Conservation (phyloP, 2,888 invertebrate genomes). For the Osmoderma eremita region DNA sequence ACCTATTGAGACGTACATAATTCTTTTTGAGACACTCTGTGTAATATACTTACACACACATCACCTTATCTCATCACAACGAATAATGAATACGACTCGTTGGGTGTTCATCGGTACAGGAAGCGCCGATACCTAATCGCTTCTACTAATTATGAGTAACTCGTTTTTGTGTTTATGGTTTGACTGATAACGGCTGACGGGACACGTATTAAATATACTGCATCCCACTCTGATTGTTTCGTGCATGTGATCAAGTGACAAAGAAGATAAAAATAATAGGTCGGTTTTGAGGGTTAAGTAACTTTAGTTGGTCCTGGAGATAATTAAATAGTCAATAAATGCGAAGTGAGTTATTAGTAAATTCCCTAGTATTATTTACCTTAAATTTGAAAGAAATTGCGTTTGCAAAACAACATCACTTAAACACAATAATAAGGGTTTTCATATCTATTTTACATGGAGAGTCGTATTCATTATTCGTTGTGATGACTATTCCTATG, state of each 20-base stretch:
- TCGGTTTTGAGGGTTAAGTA: not conserved
- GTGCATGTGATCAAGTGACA: slow-evolving; percentile 8
- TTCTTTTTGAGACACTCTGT: no score
- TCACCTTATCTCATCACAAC: slow-evolving; percentile 26
- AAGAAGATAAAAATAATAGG: slow-evolving; percentile 2
- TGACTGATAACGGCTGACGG: slow-evolving; percentile 27
- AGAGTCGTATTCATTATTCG: no score
- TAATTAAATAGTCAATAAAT: no score
- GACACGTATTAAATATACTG: slow-evolving; percentile 28
- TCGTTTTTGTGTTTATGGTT: slow-evolving; percentile 38
- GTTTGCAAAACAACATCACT: no score
- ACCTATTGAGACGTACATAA: no score
- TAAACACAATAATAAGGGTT: no score
- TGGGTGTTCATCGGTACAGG: slow-evolving; percentile 32
- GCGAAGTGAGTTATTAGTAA: no score
- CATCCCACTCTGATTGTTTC: slow-evolving; percentile 30
- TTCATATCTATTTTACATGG: no score
- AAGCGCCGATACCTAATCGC: slow-evolving; percentile 40
- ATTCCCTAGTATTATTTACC: no score
- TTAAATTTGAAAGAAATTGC: no score
- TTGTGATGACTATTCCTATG: no score
- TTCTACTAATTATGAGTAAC: slow-evolving; percentile 43
- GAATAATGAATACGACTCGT: not conserved
- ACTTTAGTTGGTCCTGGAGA: no score
- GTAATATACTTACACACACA: not conserved